Evolutionary conservation across 1,140 invertebrate genomes (phyloP).

Genomic region (Apis laboriosa): DNA sequence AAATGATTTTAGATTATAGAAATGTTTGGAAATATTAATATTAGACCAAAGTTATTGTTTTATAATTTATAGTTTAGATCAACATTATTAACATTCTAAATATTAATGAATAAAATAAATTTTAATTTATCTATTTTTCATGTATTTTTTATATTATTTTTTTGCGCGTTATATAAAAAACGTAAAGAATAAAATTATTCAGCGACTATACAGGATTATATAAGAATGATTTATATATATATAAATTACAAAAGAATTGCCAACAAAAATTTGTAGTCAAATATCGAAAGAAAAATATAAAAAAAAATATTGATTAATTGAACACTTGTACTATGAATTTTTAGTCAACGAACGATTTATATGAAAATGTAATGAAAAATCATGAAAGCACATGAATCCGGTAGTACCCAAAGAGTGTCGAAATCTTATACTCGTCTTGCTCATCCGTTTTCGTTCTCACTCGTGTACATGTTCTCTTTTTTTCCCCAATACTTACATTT

Average conservation of each 20-base stretch:
- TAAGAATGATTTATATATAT: background rate
- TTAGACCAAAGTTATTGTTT: background rate
- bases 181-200: background rate
- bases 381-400: background rate
- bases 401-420: background rate
- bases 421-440: background rate
- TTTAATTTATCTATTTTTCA: background rate
- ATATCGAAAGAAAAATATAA: background rate
- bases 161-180: background rate
- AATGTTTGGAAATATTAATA: background rate
- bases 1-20: background rate
- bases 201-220: background rate
- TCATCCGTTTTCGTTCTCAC: background rate
- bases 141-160: background rate
- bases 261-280: background rate
- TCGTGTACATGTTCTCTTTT: background rate
- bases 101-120: background rate
- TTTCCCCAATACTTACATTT: conserved; percentile 14
- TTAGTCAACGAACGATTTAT: too few species aligned
- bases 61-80: too few species aligned
- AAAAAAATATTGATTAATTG: background rate
- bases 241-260: background rate
- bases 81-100: background rate
- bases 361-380: background rate
- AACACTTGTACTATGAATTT: background rate